Evolutionary conservation across 2,888 invertebrate species (phyloP), one percentile per base, ranked within the genome.

Genomic region (Pollenia amentaria): DNA sequence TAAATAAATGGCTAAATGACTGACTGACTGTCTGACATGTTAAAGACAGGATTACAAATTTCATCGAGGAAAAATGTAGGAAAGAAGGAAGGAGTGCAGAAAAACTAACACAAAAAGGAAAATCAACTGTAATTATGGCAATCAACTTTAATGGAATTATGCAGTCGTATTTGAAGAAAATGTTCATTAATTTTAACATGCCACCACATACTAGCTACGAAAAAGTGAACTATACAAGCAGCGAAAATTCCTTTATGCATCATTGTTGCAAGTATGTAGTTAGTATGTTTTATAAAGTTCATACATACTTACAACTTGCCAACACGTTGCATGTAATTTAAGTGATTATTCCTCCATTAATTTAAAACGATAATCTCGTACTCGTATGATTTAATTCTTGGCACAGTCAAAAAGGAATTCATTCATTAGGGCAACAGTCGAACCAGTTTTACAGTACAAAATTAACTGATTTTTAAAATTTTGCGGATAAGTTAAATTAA

Each of bases 141-240:
- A 85, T 81, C 72, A 85, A 78, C 53, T 78, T 60, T 82, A 85
- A 85, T 82, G 81, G 53, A 78, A 73, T 82, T 64, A 78, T 85
- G 85, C 73, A 62, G 72, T 69, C 38, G 53, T n/a, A 46, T 42
- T 42, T 60, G 42, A 60, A 29, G 67, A 75, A 78, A 75, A 78
- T 82, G 46, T 82, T 78, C 62, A 82, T 82, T 82, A 81, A 77
- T 77, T 85, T 77, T 16, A 53, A 78, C 65, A 84, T 79, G 75
- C 42, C 84, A 55, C 42, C 84, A 46, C 62, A 75, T 53, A 70
- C 12, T 46, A 14, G 21, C 18, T 55, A 12, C n/a, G 46, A 18
- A 46, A 48, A 48, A 29, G 4, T 29, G 60, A 14, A 16, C n/a
- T 42, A 21, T 29, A 38, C 14, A 51, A 55, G 21, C 16, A 72